phyloP scores from a whole-genome alignment of 1,140 invertebrate genomes.

The Rhopalosiphum padi region DNA sequence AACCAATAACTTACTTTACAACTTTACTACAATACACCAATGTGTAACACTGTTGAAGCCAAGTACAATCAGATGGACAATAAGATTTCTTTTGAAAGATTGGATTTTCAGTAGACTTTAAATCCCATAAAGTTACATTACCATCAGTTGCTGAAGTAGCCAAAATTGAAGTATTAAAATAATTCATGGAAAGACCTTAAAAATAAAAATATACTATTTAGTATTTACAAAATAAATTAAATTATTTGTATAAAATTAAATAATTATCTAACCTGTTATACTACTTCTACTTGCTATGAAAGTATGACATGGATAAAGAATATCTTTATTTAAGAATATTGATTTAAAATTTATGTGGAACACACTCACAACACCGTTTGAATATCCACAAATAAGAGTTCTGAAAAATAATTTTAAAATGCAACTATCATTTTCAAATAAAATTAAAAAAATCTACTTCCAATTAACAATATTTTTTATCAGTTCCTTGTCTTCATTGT shows the following conservation, averaged over 20 bases:
- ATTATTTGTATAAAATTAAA: conserved; percentile 61
- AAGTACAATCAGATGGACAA: conserved; percentile 44
- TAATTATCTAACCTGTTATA: conserved; percentile 63
- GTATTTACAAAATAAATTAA: conserved; percentile 62
- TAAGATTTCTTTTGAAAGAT: conserved; percentile 42
- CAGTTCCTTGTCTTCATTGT: not conserved
- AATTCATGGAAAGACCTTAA: conserved; percentile 63
- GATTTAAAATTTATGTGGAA: conserved; percentile 69
- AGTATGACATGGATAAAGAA: conserved; percentile 63
- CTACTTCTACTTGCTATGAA: conserved; percentile 65
- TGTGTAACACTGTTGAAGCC: conserved; percentile 46
- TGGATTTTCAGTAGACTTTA: conserved; percentile 40
- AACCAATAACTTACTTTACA: conserved; percentile 37
- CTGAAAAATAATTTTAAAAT: conserved; percentile 59
- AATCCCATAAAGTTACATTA: conserved; percentile 42
- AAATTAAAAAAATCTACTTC: not conserved
- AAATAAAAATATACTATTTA: conserved; percentile 63
- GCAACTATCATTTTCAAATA: not conserved
- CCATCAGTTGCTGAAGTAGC: conserved; percentile 63
- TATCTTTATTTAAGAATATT: conserved; percentile 64
- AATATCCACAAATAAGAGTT: conserved; percentile 71
- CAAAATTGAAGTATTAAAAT: conserved; percentile 64
- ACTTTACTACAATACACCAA: conserved; percentile 25
- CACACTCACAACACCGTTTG: conserved; percentile 70
- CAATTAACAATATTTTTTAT: not conserved